A percentile compares a stretch with the other conserved stretches of the same genome.
Conservation (phyloP, 1,140 invertebrate genomes). For the Eumaeus atala region DNA sequence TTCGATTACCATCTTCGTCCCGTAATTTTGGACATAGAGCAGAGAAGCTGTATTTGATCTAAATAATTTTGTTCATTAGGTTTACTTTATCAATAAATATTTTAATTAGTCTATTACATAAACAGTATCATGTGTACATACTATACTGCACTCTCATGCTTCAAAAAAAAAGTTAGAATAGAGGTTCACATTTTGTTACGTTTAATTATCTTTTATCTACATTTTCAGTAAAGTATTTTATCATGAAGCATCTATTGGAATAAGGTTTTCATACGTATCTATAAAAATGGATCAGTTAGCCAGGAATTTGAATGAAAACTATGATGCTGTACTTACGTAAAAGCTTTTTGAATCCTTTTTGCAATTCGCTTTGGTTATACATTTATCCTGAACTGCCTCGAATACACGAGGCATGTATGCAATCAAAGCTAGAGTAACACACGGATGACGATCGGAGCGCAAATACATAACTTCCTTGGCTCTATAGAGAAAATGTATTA, state of each 20-base stretch:
- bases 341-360: conserved; percentile 88
- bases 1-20: conserved; percentile 76
- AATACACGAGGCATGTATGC: conserved; percentile 86
- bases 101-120: too few relatives aligned
- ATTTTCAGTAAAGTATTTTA: background rate
- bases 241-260: too few relatives aligned
- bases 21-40: conserved; percentile 78
- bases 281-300: too few relatives aligned
- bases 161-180: too few relatives aligned
- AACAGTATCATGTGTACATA: too few relatives aligned
- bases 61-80: conserved; percentile 28
- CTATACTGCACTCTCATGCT: too few relatives aligned
- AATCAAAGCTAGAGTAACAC: conserved; percentile 84
- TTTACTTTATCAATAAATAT: background rate
- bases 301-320: too few relatives aligned
- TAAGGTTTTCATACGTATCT: too few relatives aligned
- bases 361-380: conserved; percentile 86
- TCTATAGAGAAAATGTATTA: conserved; percentile 54
- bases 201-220: too few relatives aligned
- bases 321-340: conserved; percentile 76
- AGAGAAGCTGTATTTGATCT: conserved; percentile 80
- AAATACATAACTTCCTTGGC: conserved; percentile 82
- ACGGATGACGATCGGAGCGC: conserved; percentile 83
- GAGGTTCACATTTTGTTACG: too few relatives aligned
- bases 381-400: conserved; percentile 86